Base-by-base conservation (phyloP, 2,797 vertebrate genomes). In the Gastrophryne carolinensis region DNA sequence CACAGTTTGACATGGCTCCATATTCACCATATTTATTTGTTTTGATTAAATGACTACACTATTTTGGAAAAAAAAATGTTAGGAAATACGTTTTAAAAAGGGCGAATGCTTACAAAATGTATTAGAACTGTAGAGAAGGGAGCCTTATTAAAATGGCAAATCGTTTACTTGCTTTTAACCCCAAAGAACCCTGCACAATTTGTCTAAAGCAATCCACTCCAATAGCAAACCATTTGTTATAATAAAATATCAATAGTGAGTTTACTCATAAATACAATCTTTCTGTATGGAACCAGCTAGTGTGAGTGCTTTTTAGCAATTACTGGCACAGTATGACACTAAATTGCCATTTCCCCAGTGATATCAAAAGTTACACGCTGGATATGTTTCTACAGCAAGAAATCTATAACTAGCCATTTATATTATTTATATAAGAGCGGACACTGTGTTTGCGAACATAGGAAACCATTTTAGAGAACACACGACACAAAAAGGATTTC, bases 301-400 rank as follows among this genome's bases (percentile, higher is more conserved):
- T 50, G 41, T 50, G 53, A 72, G 29, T 72, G 57, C 44, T 27
- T 19, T 62, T 35, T 17, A 58, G 69, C 57, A 72, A 72, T 72
- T 62, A 72, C 69, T 24, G 15, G 39, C 69, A 72, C 69, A 61
- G 57, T 57, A 21, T 61, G 69, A 35, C 23, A 29, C 57, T 35
- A n/a, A 8, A 30, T 47, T 71, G 44, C 35, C 32, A 8, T 72
- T 61, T 71, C 41, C 44, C 2, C 41, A 60, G 37, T 23, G 52
- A 62, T 72, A 8, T 61, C 37, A 72, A 50, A 58, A 32, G 35
- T 15, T 54, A 29, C 26, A 23, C 54, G 21, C 37, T 39, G 34
- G 15, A 29, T 54, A 24, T 30, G 27, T 30, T 54, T 54, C 52
- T 29, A 19, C 27, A 41, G 50, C 41, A 50, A 24, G 49, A 54